Conservation (phyloP, 2,113 vertebrate genomes). For the Microcebus griseorufus region DNA sequence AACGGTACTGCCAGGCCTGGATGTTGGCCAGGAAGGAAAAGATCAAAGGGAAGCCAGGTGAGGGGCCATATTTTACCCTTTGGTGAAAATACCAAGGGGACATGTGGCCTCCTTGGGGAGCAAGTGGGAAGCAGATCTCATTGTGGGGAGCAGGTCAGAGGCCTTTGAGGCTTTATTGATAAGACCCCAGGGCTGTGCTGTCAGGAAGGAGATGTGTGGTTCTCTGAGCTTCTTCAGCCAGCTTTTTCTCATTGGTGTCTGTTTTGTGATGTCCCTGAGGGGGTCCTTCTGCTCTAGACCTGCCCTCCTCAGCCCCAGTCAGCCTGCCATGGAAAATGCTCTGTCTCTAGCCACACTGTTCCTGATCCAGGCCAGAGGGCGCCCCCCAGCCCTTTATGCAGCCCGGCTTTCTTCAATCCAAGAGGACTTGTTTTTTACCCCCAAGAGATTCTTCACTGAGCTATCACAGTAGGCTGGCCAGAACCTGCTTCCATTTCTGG, state of each 20-base stretch:
- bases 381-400: neutral
- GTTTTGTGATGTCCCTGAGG: neutral
- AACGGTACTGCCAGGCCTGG: neutral
- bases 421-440: neutral
- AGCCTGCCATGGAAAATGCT: neutral
- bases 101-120: neutral
- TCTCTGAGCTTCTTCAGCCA: neutral
- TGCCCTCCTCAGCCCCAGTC: neutral
- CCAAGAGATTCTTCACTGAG: constrained; percentile 15
- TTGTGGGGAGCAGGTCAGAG: constrained; percentile 3
- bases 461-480: neutral
- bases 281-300: neutral
- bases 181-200: neutral
- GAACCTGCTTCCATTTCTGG: neutral
- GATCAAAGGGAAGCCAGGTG: constrained; percentile 59
- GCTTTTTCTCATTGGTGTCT: neutral
- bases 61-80: neutral
- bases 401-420: neutral
- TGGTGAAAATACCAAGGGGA: neutral
- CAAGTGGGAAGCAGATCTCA: neutral
- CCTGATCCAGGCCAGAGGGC: neutral
- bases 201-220: neutral
- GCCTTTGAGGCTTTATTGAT: neutral
- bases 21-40: constrained; percentile 23
- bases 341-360: neutral